A percentile compares a stretch with the other conserved stretches of the same genome.
phyloP scores from a whole-genome alignment of 2,113 vertebrate species.

The Conger conger region DNA sequence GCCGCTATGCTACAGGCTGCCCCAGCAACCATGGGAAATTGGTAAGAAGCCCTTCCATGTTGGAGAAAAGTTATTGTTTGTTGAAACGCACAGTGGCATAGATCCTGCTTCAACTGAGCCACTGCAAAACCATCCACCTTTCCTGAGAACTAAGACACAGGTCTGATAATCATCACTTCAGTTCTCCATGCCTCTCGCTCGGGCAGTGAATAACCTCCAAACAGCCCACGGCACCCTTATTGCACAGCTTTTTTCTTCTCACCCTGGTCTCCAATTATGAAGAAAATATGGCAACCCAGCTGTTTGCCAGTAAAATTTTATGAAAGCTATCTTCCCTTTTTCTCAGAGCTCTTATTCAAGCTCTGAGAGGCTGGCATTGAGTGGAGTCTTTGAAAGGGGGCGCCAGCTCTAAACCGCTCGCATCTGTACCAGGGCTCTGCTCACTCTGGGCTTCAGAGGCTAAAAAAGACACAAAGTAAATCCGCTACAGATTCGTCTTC shows the following conservation, averaged over 20 bases:
- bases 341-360: constrained; percentile 15
- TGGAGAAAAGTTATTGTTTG: constrained; percentile 4
- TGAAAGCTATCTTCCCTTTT: constrained; percentile 15
- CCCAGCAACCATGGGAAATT: neutral
- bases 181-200: constrained; percentile 13
- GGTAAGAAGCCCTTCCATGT: neutral
- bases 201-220: constrained; percentile 25
- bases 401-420: constrained; percentile 24
- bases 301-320: constrained; percentile 28
- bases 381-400: constrained; percentile 23
- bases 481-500: constrained; percentile 11
- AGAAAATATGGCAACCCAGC: constrained; percentile 23
- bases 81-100: neutral
- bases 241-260: constrained; percentile 24
- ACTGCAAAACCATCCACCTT: constrained; percentile 10
- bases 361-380: constrained; percentile 20
- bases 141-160: constrained; percentile 18
- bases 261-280: constrained; percentile 27
- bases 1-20: too few relatives aligned
- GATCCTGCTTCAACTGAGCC: constrained; percentile 8
- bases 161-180: constrained; percentile 24
- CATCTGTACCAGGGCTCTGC: constrained; percentile 13
- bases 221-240: constrained; percentile 21
- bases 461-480: constrained; percentile 24
- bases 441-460: constrained; percentile 7